Evolutionary conservation across 2,888 invertebrate species (phyloP).

Genomic region (Heliconius charithonia): DNA sequence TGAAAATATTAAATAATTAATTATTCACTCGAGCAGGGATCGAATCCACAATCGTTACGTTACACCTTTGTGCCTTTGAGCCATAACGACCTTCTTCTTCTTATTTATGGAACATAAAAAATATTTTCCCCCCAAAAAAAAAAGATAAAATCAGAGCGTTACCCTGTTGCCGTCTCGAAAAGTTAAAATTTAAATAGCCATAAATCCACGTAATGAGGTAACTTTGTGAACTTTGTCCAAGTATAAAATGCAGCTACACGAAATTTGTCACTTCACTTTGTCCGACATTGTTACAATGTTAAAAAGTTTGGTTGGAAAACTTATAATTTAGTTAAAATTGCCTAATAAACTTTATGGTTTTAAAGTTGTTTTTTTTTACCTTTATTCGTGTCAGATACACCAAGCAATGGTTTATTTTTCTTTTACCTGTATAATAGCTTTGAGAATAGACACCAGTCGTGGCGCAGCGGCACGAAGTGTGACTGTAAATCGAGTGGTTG

Average conservation of each 20-base stretch:
- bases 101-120: not conserved
- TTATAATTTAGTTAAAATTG: not conserved
- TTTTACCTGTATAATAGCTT: not conserved
- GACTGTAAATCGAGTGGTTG: too few species aligned
- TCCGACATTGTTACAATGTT: conserved; percentile 23
- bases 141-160: not conserved
- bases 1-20: too few species aligned
- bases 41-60: too few species aligned
- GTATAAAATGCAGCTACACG: conserved; percentile 28
- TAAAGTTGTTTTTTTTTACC: not conserved
- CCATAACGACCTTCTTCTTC: not conserved
- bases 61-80: too few species aligned
- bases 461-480: too few species aligned
- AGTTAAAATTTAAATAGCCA: conserved; percentile 49
- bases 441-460: too few species aligned
- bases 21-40: too few species aligned
- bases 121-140: not conserved
- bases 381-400: not conserved
- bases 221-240: conserved; percentile 42
- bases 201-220: conserved; percentile 51
- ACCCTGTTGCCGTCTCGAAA: conserved; percentile 19
- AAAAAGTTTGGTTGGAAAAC: not conserved
- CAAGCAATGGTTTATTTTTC: not conserved
- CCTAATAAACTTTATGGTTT: not conserved
- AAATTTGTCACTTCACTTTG: conserved; percentile 37